These are phyloP conservation scores for Sternarchorhynchus goeldii DNA, from an alignment of 2,797 vertebrate genomes.

Conservation along the genomic window DNA sequence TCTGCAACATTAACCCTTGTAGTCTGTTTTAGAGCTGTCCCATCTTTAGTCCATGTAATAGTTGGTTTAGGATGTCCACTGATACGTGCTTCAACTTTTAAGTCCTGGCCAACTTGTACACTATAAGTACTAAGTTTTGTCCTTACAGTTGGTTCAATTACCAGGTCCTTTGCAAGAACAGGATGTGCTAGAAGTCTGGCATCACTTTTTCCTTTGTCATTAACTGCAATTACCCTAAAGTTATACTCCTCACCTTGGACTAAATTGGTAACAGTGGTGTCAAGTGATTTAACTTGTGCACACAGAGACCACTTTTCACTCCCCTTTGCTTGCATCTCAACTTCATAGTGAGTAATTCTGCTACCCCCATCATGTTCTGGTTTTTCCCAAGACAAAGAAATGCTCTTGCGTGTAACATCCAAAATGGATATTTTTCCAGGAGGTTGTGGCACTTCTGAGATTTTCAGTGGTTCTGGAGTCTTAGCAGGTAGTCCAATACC, in stretches of 20 bases:
- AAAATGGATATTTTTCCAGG: constrained; percentile 88
- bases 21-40: constrained; percentile 87
- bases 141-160: constrained; percentile 83
- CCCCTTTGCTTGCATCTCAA: constrained; percentile 93
- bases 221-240: constrained; percentile 90
- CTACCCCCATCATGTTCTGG: constrained; percentile 96
- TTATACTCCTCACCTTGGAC: constrained; percentile 87
- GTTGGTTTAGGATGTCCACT: constrained; percentile 85
- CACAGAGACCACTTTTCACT: constrained; percentile 89
- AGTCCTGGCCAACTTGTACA: constrained; percentile 90
- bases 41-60: constrained; percentile 89
- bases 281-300: constrained; percentile 85
- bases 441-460: constrained; percentile 86
- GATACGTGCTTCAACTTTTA: constrained; percentile 92
- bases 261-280: constrained; percentile 84
- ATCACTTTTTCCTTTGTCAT: constrained; percentile 96
- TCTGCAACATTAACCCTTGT: constrained; percentile 89
- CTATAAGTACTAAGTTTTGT: constrained; percentile 88
- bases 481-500: constrained; percentile 88
- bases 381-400: constrained; percentile 92
- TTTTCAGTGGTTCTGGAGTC: constrained; percentile 87
- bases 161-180: constrained; percentile 85
- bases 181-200: constrained; percentile 85
- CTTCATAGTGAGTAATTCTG: constrained; percentile 89
- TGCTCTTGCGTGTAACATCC: constrained; percentile 85